These are phyloP conservation scores for Lithophane ornitopus DNA, from an alignment of 2,888 invertebrate genomes.

Conservation along the genomic window DNA sequence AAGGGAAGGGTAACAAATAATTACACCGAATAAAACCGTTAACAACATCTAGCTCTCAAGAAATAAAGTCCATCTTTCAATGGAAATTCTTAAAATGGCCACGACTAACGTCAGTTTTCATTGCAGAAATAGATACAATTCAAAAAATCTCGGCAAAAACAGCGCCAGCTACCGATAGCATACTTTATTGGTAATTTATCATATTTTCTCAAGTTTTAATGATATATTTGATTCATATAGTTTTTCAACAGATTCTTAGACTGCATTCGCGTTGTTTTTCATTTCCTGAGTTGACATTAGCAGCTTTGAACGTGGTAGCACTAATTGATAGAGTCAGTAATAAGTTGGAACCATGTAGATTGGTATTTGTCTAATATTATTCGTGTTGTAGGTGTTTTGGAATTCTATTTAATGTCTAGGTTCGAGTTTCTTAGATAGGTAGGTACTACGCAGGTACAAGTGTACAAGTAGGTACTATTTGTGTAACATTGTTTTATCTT, in stretches of 20 bases:
- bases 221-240: constrained; percentile 78
- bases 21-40: constrained; percentile 28
- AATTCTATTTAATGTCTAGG: constrained; percentile 42
- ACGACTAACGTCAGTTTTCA: constrained; percentile 23
- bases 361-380: constrained; percentile 50
- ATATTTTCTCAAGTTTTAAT: constrained; percentile 83
- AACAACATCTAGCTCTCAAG: constrained; percentile 24
- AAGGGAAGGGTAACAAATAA: constrained; percentile 26
- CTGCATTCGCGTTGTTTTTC: constrained; percentile 68
- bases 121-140: constrained; percentile 69
- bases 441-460: background rate
- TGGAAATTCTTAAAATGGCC: constrained; percentile 23
- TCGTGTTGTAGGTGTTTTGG: constrained; percentile 54
- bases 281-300: constrained; percentile 65
- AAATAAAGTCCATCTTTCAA: constrained; percentile 62
- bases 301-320: constrained; percentile 64
- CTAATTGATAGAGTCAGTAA: constrained; percentile 67
- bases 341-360: constrained; percentile 33
- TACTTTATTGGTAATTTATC: constrained; percentile 79
- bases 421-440: constrained; percentile 9
- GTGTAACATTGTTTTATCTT: background rate
- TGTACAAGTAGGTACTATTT: background rate
- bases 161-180: constrained; percentile 66
- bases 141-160: constrained; percentile 80
- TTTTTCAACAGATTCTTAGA: constrained; percentile 75